Base-by-base conservation (phyloP, 2,888 invertebrate species). In the Pyrrhosoma nymphula region DNA sequence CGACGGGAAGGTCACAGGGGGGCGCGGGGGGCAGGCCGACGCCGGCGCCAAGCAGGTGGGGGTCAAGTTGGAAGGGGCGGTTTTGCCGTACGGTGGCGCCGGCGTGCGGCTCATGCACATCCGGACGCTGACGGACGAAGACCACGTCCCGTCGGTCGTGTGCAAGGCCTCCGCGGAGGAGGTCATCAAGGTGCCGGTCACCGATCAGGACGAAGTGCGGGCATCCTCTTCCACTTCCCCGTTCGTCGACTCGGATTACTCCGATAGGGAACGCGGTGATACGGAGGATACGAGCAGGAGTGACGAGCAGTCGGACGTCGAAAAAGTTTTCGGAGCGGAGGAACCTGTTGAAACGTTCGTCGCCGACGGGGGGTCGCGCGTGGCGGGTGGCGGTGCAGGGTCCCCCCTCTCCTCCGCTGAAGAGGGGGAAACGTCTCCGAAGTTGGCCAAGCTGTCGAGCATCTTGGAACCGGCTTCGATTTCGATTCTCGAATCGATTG, bases 71-170 rank as follows among this genome's bases (percentile, higher is more conserved):
- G 96, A 95, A 95, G 95, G 88, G 95, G 90, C 95, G 95, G 95
- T 56, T 96, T 96, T 96, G 96, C 96, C 95, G 96, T 96, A 95
- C 96, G 96, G 95, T 96, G 96, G 95, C 96, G 96, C 95, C 96
- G 97, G 95, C 4, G 95, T 95, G 35, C 56, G 82, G 88, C 75
- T 69, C 47, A 88, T 90, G 69, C 82, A 95, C 56, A 89, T 56
- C 55, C 95, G 95, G 23, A 56, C 91, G n/a, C n/a, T 69, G 60
- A 56, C 90, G 69, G 90, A 60, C 82, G 82, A 93, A 30, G 95
- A 95, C 91, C 95, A 75, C 95, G 88, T 95, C 23, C 26, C 60
- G 75, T 69, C 95, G 56, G 60, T 75, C n/a, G 82, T n/a, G 95
- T 95, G 55, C 95, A 82, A 95, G 90, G 35, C 30, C 18, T 16